A percentile compares a stretch with the other conserved stretches of the same genome.
Evolutionary conservation across 2,888 invertebrate genomes (phyloP).

Genomic region (Callinectes sapidus): DNA sequence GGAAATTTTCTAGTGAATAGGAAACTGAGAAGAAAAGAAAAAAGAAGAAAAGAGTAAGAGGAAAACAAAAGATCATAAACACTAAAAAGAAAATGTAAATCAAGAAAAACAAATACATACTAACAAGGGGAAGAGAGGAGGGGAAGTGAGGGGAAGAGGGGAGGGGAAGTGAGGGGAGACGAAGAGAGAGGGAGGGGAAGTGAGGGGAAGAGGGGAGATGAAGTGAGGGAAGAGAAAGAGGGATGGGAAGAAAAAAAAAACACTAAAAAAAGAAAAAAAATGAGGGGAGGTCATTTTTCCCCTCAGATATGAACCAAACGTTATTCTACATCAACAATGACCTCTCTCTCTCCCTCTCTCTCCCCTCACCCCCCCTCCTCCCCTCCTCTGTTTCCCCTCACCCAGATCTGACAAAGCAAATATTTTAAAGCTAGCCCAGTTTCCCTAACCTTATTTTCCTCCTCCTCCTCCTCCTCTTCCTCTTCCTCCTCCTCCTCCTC

Average conservation of each 20-base stretch:
- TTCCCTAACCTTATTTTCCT: background rate
- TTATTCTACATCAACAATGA: background rate
- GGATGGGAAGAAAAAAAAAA: too few relatives aligned
- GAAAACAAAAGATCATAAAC: too few relatives aligned
- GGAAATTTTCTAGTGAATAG: background rate
- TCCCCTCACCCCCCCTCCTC: background rate
- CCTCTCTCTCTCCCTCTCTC: background rate
- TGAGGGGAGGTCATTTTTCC: background rate
- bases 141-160: too few relatives aligned
- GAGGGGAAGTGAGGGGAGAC: too few relatives aligned
- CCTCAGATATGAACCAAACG: conserved; percentile 8
- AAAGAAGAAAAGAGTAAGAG: background rate
- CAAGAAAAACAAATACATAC: too few relatives aligned
- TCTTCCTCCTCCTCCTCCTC: background rate
- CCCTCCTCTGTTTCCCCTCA: background rate
- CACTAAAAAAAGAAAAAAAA: background rate
- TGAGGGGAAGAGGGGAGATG: too few relatives aligned
- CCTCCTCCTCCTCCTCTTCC: background rate
- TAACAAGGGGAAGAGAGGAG: too few relatives aligned
- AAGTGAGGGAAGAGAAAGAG: too few relatives aligned
- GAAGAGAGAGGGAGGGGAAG: too few relatives aligned
- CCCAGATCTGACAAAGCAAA: background rate
- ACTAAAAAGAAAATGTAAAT: too few relatives aligned
- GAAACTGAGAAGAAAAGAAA: background rate
- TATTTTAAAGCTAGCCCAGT: conserved; percentile 12